Percentiles rank a stretch among this genome's conserved stretches.
phyloP scores from a whole-genome alignment of 1,140 invertebrate genomes.

The Catajapyx aquilonaris region DNA sequence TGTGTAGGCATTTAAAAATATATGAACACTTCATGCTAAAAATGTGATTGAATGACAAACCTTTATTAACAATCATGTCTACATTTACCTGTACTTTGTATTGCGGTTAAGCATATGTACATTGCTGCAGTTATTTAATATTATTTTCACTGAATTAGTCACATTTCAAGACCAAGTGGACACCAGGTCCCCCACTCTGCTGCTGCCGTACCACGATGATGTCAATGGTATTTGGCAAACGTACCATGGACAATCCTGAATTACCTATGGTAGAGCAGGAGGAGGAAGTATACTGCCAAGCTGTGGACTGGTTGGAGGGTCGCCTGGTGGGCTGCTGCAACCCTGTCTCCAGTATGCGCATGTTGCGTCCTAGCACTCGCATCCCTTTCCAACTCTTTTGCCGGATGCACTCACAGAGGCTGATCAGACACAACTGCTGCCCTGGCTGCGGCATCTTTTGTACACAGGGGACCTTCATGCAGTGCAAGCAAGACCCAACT shows the following conservation, averaged over 20 bases:
- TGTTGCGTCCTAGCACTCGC: constrained; percentile 50
- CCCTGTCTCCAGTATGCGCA: constrained; percentile 28
- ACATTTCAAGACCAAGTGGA: not conserved
- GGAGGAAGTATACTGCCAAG: constrained; percentile 31
- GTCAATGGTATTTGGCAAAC: not conserved
- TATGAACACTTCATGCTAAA: too few species aligned
- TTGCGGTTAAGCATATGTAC: too few species aligned
- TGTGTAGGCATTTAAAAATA: too few species aligned
- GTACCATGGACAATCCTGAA: not conserved
- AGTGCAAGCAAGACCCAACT: constrained; percentile 28
- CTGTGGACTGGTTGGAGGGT: constrained; percentile 57
- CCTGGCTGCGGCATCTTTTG: constrained; percentile 78
- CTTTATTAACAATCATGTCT: too few species aligned
- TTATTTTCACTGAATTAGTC: too few species aligned
- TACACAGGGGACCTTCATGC: constrained; percentile 56
- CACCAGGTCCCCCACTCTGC: not conserved
- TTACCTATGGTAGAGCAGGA: not conserved
- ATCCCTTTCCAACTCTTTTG: constrained; percentile 72
- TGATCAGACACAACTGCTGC: constrained; percentile 68
- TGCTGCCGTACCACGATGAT: not conserved
- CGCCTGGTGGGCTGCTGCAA: constrained; percentile 61
- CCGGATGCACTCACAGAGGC: constrained; percentile 48
- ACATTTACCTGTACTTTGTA: too few species aligned
- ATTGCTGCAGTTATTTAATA: not conserved
- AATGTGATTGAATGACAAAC: too few species aligned